Evolutionary conservation across 2,113 vertebrate species (phyloP), one percentile per base, ranked within the genome.

Genomic region (Choloepus hoffmanni): DNA sequence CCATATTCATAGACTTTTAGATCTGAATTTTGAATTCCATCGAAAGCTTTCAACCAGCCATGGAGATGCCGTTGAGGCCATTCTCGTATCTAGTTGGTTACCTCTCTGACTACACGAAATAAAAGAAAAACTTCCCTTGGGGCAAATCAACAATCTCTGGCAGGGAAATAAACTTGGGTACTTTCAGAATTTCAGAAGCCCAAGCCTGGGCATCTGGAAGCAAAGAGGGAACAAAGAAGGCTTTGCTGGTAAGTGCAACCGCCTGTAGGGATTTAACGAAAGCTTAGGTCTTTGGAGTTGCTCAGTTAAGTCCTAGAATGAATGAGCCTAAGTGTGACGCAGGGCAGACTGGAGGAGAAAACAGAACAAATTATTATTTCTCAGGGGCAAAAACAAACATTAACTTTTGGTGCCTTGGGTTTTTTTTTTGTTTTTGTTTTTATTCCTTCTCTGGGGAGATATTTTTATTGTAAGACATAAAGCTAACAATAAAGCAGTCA

Each of bases 11-110:
- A 62, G 26, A 48, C 18, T 26, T 58, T 96, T 26, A 70, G 48
- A 68, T 92, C 28, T 92, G 82, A 92, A 79, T 53, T 62, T 19
- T 83, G 33, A 96, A 82, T 87, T 93, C 18, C 48, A 73, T 78
- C n/a, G 36, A 62, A 43, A 95, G 23, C 18, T 92, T 85, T 73
- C 81, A 86, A 28, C 45, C 85, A 73, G 79, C n/a, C 33, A 84
- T 63, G 28, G 30, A 79, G 58, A 86, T 33, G 33, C 19, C 23
- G 28, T 8, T 45, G 11, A 95, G 87, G 53, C 19, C 48, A 12
- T 82, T 90, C 84, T 89, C 11, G 14, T 24, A 85, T 81, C 70
- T 81, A 33, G 50, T 45, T 79, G 78, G 33, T 88, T 87, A 33
- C 3, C 68, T 68, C 40, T 94, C 62, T 70, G 62, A 33, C 40